Evolutionary conservation across 2,113 vertebrate genomes (phyloP).

Genomic region (Myrmecobius fasciatus): DNA sequence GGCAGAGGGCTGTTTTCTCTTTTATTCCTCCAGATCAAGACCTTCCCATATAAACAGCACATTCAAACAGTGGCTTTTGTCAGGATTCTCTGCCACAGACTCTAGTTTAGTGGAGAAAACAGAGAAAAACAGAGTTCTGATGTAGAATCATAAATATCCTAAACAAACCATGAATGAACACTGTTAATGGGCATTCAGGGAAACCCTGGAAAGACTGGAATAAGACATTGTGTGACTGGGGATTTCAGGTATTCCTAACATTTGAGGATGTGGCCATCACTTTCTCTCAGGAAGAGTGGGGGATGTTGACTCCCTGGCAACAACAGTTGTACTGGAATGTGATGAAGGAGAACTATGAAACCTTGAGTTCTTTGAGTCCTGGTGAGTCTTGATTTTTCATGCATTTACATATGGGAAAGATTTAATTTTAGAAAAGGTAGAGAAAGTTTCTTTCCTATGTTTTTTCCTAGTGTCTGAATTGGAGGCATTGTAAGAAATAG

Average conservation of each 20-base stretch:
- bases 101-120: not conserved
- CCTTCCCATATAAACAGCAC: not conserved
- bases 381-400: conserved; percentile 19
- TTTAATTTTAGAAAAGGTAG: not conserved
- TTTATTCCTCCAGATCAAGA: not conserved
- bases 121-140: not conserved
- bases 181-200: not conserved
- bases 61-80: not conserved
- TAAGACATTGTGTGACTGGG: not conserved
- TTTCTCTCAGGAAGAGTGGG: conserved; percentile 21
- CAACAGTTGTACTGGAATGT: not conserved
- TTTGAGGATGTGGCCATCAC: conserved; percentile 17
- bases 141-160: not conserved
- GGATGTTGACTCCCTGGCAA: not conserved
- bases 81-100: not conserved
- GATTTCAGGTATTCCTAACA: not conserved
- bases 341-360: not conserved
- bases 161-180: not conserved
- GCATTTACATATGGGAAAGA: not conserved
- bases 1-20: not conserved
- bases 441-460: not conserved
- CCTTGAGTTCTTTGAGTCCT: not conserved
- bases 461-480: not conserved
- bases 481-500: not conserved
- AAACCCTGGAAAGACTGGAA: not conserved